These are phyloP conservation scores for Pachycephus smyrnensis DNA, from an alignment of 2,888 invertebrate species.

Conservation along the genomic window DNA sequence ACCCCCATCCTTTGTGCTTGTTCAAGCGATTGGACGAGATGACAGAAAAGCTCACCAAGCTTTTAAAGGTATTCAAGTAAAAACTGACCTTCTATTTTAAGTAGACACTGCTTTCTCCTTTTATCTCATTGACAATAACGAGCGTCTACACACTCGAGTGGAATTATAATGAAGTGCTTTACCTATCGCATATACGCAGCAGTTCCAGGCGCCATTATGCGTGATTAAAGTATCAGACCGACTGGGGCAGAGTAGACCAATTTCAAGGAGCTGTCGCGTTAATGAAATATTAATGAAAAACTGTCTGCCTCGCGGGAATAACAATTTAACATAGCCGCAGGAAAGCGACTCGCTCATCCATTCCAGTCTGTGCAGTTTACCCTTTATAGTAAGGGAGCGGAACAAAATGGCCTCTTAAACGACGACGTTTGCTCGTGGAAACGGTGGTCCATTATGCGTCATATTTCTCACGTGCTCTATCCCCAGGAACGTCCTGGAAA, in stretches of 20 bases:
- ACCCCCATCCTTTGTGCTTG: neutral
- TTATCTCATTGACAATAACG: neutral
- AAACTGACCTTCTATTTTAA: neutral
- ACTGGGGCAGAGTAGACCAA: neutral
- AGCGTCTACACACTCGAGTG: neutral
- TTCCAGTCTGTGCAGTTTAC: neutral
- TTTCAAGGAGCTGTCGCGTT: neutral
- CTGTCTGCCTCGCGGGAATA: neutral
- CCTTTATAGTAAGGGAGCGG: neutral
- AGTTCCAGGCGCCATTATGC: neutral
- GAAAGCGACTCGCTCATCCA: neutral
- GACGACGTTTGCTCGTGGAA: neutral
- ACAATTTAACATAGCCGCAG: neutral
- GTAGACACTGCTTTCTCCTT: neutral
- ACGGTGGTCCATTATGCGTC: neutral
- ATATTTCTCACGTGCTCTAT: neutral
- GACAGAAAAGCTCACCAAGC: neutral
- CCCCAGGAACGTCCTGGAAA: neutral
- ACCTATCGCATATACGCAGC: neutral
- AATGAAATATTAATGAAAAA: neutral
- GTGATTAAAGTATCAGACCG: neutral
- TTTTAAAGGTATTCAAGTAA: neutral
- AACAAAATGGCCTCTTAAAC: neutral
- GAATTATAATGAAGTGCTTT: neutral
- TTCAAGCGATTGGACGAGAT: neutral